Evolutionary conservation across 2,797 vertebrate species (phyloP).

Genomic region (Sciurus vulgaris): DNA sequence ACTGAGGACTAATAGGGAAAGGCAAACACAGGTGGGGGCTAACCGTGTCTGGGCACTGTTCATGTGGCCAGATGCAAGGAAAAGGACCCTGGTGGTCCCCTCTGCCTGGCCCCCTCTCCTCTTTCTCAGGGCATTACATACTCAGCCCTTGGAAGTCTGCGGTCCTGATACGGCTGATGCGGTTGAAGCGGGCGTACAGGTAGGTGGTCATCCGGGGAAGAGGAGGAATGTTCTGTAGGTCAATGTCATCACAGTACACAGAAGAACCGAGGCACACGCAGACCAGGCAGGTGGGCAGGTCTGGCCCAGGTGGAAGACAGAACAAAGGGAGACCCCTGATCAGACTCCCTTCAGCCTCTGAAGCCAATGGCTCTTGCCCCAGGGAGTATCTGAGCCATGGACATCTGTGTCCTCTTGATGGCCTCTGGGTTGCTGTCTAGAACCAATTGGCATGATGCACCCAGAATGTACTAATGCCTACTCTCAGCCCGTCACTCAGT

Average conservation of each 20-base stretch:
- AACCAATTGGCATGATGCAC: fast-evolving
- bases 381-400: background rate
- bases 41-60: background rate
- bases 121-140: slow-evolving; percentile 72
- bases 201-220: slow-evolving; percentile 90
- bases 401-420: background rate
- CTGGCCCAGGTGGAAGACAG: slow-evolving; percentile 79
- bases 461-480: background rate
- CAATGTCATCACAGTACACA: slow-evolving; percentile 91
- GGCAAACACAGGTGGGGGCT: background rate
- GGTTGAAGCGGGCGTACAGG: slow-evolving; percentile 92
- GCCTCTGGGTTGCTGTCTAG: background rate
- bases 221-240: slow-evolving; percentile 88
- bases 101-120: background rate
- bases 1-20: background rate
- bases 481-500: background rate
- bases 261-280: slow-evolving; percentile 91
- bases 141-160: slow-evolving; percentile 89
- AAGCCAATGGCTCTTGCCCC: background rate
- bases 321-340: background rate
- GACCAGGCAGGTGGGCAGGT: slow-evolving; percentile 90
- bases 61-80: background rate
- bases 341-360: background rate
- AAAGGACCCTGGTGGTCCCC: background rate
- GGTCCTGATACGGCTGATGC: slow-evolving; percentile 86